Percentiles rank a stretch among this genome's conserved stretches.
Conservation (phyloP, 2,113 vertebrate genomes). For the Ivindomyrus marchei region DNA sequence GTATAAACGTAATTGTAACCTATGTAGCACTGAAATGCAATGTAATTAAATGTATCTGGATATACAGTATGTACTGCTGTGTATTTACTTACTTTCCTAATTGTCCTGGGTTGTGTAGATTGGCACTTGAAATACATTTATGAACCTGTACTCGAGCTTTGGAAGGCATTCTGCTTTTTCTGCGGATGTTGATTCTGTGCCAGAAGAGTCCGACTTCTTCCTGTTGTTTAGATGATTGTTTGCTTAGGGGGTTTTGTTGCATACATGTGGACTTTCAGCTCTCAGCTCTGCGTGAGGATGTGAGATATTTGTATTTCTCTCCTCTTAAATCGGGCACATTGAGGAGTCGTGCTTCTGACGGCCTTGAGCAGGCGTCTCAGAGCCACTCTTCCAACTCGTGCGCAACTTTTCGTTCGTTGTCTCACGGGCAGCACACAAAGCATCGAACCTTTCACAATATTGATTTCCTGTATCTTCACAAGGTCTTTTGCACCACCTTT, state of each 20-base stretch:
- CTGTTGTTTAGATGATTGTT: background rate
- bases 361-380: background rate
- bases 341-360: background rate
- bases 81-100: background rate
- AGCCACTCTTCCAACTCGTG: background rate
- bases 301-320: background rate
- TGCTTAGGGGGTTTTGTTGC: background rate
- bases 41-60: background rate
- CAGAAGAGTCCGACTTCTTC: background rate
- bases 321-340: background rate
- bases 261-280: background rate
- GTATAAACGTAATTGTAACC: background rate
- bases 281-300: background rate
- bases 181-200: background rate
- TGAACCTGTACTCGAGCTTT: background rate
- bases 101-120: background rate
- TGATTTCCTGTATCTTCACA: background rate
- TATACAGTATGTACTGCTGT: background rate
- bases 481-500: background rate
- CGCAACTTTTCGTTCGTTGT: background rate
- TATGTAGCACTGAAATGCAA: background rate
- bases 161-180: background rate
- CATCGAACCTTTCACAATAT: background rate
- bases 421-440: background rate
- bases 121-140: background rate